These are phyloP conservation scores for Bacillus rossius DNA, from an alignment of 1,140 invertebrate species.

Conservation along the genomic window DNA sequence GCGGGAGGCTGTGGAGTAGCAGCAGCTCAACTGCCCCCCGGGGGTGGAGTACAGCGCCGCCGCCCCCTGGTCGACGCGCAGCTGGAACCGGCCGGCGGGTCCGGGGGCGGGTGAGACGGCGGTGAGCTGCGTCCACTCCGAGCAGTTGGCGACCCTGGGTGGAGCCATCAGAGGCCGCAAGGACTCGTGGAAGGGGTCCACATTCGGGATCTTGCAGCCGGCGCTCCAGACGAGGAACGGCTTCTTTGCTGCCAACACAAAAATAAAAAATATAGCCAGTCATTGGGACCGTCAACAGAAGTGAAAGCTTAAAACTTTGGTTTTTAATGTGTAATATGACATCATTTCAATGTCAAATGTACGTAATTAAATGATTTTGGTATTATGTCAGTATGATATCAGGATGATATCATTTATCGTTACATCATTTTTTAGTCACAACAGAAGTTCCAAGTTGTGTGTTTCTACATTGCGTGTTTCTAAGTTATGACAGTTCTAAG, in stretches of 20 bases:
- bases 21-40: conserved; percentile 42
- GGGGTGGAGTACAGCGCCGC: conserved; percentile 25
- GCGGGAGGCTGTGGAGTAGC: conserved; percentile 47
- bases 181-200: conserved; percentile 59
- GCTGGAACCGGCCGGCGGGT: conserved; percentile 20
- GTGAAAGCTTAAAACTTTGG: too few relatives aligned
- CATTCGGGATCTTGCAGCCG: conserved; percentile 59
- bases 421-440: too few relatives aligned
- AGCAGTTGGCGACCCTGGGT: conserved; percentile 51
- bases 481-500: too few relatives aligned
- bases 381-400: too few relatives aligned
- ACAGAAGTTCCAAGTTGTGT: too few relatives aligned
- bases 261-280: too few relatives aligned
- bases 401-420: too few relatives aligned
- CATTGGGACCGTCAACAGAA: too few relatives aligned
- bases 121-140: conserved; percentile 44
- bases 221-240: conserved; percentile 62
- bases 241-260: conserved; percentile 21
- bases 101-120: not conserved
- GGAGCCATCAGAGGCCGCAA: conserved; percentile 54
- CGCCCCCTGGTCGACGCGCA: conserved; percentile 31
- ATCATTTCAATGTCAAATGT: too few relatives aligned
- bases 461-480: too few relatives aligned
- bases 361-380: too few relatives aligned
- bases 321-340: too few relatives aligned